Evolutionary conservation across 2,797 vertebrate genomes (phyloP).

Genomic region (Acipenser oxyrinchus): DNA sequence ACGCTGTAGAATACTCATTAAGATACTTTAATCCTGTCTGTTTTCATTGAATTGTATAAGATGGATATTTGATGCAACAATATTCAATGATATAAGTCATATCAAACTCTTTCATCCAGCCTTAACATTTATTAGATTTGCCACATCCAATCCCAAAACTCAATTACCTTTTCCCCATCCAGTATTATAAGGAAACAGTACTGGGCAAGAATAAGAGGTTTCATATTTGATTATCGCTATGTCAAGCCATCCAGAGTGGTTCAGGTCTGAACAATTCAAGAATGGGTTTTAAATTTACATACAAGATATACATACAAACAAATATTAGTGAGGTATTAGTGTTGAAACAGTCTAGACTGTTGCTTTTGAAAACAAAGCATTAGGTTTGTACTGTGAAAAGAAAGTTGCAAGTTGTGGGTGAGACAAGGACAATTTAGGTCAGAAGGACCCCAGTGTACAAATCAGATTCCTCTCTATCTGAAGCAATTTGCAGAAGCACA

Average conservation of each 20-base stretch:
- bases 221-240: no score
- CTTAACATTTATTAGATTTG: neutral
- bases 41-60: neutral
- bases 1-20: no score
- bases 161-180: neutral
- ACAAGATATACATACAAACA: no score
- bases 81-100: neutral
- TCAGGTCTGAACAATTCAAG: no score
- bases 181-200: neutral
- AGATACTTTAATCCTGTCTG: neutral
- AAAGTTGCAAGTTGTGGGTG: neutral
- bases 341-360: neutral
- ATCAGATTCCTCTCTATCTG: neutral
- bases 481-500: no score
- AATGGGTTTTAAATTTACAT: no score
- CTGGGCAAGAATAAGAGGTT: no score
- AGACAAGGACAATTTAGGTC: neutral
- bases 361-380: neutral
- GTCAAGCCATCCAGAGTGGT: no score
- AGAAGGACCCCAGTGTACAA: neutral
- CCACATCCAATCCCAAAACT: neutral
- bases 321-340: no score
- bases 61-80: neutral
- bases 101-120: neutral
- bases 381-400: neutral